Evolutionary conservation across 2,797 vertebrate genomes (phyloP).

Genomic region (Eulemur rubriventer): DNA sequence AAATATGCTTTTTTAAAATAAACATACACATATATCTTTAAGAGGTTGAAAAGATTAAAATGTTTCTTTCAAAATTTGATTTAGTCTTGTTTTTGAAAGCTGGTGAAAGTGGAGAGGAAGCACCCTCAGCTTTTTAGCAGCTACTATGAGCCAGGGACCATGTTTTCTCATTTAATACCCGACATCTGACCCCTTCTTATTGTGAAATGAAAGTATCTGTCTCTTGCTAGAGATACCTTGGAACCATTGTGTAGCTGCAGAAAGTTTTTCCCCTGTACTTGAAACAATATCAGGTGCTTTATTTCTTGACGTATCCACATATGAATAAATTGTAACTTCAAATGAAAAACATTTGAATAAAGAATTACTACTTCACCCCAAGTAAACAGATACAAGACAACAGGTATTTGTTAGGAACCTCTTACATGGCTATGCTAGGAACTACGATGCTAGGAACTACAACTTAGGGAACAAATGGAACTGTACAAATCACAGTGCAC

Average conservation of each 20-base stretch:
- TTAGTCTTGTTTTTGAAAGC: slow-evolving; percentile 27
- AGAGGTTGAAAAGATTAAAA: slow-evolving; percentile 23
- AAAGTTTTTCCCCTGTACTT: background rate
- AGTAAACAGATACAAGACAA: background rate
- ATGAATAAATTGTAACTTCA: background rate
- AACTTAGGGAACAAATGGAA: background rate
- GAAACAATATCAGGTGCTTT: background rate
- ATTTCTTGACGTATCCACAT: background rate
- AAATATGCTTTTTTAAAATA: background rate
- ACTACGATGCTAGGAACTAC: background rate
- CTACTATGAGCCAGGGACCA: background rate
- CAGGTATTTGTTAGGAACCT: background rate
- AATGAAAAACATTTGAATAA: background rate
- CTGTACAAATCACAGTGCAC: background rate
- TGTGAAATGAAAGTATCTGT: background rate
- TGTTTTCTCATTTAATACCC: background rate
- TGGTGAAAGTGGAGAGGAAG: background rate
- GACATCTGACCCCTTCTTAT: background rate
- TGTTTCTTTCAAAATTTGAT: slow-evolving; percentile 37
- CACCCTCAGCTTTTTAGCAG: background rate
- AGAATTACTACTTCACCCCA: background rate
- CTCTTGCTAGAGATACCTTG: background rate
- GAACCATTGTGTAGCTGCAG: background rate
- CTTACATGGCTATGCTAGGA: background rate
- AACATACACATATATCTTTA: background rate